Evolutionary conservation across 2,113 vertebrate species (phyloP), one percentile per base, ranked within the genome.

Genomic region (Morone saxatilis): DNA sequence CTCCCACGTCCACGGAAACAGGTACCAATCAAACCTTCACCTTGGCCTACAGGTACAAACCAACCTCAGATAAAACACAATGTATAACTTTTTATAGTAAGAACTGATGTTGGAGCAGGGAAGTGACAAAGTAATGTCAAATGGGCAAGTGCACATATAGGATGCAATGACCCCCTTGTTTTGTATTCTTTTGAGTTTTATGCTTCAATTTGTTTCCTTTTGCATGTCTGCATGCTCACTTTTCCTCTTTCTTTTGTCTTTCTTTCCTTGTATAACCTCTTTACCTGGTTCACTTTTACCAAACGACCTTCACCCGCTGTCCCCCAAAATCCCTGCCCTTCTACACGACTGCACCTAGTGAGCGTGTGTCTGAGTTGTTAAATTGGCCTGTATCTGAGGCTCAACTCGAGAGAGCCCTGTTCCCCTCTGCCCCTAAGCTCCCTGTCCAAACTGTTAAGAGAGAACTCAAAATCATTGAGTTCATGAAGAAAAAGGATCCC

Each of bases 1-100:
- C 68, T 99, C 98, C 20, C 98, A 99, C 41, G 98, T 99, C 84
- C 97, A 99, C 38, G 98, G 98, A 86, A 99, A 99, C 96, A 98
- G 98, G 98, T 99, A 96, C 1, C 13, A 45, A 50, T 80, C 50
- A 51, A 59, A 54, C 9, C 5, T 54, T 75, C 38, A n/a, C 48
- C 62, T 20, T 9, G 8, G 31, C 6, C 9, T 25, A 22, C 41
- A 41, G 7, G 14, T 41, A 36, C 51, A n/a, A 0, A 16, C 20
- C 48, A 51, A 10, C 53, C 22, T n/a, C 17, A 25, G 7, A 40
- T 67, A 31, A 19, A 31, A 69, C 6, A 25, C 1, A 16, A 13
- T 43, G 14, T 31, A 11, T 9, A 13, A 1, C 22, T 38, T 48
- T 80, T 40, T 2, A 43, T 50, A 6, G 7, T 63, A 16, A 72